Base-by-base conservation (phyloP, 1,140 invertebrate species). In the Tetragnatha versicolor region DNA sequence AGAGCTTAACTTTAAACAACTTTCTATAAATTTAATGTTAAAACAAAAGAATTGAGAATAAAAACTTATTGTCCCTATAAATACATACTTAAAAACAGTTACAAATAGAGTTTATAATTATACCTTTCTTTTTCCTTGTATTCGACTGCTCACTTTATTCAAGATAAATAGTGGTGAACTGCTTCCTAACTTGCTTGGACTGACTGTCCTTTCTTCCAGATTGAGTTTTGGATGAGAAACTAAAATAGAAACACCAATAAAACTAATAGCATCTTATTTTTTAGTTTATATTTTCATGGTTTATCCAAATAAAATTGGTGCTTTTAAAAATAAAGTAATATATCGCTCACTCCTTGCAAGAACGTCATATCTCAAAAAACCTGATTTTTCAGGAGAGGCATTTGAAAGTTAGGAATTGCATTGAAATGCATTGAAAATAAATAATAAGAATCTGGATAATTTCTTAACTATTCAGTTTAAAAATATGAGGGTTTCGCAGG, bases 121-220 rank as follows among this genome's bases (percentile, higher is more conserved):
- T 49, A 80, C 79, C 51, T 63, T 66, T 47, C 51, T 51, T 33
- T 80, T 80, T 14, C 31, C 33, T 20, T 80, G 79, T 17, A 80
- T 20, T 49, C 60, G 66, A 12, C 37, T 61, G 47, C 69, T 80
- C 17, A 73, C 39, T 75, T 61, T 66, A n/a, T 63, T 80, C 9
- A 80, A 9, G 58, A 80, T 60, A 14, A 70, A 75, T 37, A 79
- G 66, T 22, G 79, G 61, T 6, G 79, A 66, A 61, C 53, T 53
- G 31, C 42, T 27, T 22, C 33, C 17, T 9, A 72, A 68, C 22
- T 65, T 79, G 31, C 37, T 79, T 29, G 76, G 76, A 49, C 76
- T 79, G 6, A 27, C 53, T 45, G 63, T 69, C 60, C 76, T 53
- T 60, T 79, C 76, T 49, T 79, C 76, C 4, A 37, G 17, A 75